A percentile compares a stretch with the other conserved stretches of the same genome.
Evolutionary conservation across 2,113 vertebrate species (phyloP).

Genomic region (Anoplopoma fimbria): DNA sequence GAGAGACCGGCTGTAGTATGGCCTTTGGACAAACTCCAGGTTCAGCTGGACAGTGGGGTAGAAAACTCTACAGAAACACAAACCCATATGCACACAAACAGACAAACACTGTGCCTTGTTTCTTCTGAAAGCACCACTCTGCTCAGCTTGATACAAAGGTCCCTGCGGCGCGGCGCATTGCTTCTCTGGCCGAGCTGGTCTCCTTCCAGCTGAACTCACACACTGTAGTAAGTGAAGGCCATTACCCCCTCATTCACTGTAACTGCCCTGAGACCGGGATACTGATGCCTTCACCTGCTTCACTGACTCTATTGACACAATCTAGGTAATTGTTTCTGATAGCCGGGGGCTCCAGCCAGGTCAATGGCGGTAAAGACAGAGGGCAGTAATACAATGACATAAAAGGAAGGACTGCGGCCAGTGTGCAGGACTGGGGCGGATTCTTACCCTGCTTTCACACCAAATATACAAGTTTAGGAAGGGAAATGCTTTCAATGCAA

Average conservation of each 20-base stretch:
- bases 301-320: slow-evolving; percentile 63
- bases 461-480: neutral
- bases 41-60: slow-evolving; percentile 36
- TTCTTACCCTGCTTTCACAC: slow-evolving; percentile 1
- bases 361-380: slow-evolving; percentile 27
- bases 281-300: slow-evolving; percentile 51
- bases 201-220: slow-evolving; percentile 58
- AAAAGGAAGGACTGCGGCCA: neutral
- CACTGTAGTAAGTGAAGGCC: slow-evolving; percentile 27
- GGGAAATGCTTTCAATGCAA: neutral
- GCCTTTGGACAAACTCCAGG: slow-evolving; percentile 51
- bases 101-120: slow-evolving; percentile 43
- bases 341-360: slow-evolving; percentile 17
- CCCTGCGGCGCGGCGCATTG: slow-evolving; percentile 33
- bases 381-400: neutral
- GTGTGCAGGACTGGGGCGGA: neutral
- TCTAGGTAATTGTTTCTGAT: slow-evolving; percentile 64
- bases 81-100: slow-evolving; percentile 25
- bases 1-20: slow-evolving; percentile 16
- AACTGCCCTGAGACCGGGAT: slow-evolving; percentile 48
- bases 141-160: slow-evolving; percentile 41
- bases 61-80: slow-evolving; percentile 46
- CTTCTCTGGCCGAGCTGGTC: slow-evolving; percentile 31
- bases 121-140: slow-evolving; percentile 50
- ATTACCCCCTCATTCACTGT: slow-evolving; percentile 49